A percentile compares a stretch with the other conserved stretches of the same genome.
phyloP scores from a whole-genome alignment of 2,888 invertebrate genomes.

The Drosophila ezoana region DNA sequence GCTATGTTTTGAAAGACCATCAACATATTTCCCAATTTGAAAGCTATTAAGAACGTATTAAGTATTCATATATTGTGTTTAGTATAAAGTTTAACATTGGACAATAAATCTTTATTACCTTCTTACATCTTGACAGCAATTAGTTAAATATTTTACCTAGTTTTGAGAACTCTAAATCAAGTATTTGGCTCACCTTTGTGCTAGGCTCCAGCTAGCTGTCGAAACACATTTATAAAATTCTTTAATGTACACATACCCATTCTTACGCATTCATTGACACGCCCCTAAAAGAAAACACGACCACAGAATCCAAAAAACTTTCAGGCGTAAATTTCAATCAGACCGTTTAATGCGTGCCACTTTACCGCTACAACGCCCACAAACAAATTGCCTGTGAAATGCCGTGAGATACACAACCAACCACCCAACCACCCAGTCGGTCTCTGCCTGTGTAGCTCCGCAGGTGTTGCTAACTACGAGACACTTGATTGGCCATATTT shows the following conservation, averaged over 20 bases:
- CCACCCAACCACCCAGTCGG: not conserved
- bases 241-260: slow-evolving; percentile 13
- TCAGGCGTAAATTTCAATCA: slow-evolving; percentile 71
- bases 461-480: slow-evolving; percentile 58
- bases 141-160: no score
- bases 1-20: not conserved
- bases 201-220: not conserved
- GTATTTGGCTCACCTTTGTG: not conserved
- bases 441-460: slow-evolving; percentile 4
- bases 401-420: slow-evolving; percentile 23
- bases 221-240: slow-evolving; percentile 6
- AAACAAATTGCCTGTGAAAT: slow-evolving; percentile 53
- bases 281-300: slow-evolving; percentile 8
- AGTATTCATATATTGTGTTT: no score
- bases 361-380: slow-evolving; percentile 47
- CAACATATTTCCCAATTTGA: not conserved
- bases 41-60: no score
- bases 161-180: not conserved
- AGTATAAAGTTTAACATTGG: no score
- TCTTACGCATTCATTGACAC: slow-evolving; percentile 10
- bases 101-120: no score
- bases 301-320: slow-evolving; percentile 41
- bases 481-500: slow-evolving; percentile 60
- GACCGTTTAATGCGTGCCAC: slow-evolving; percentile 46
- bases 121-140: no score